Conservation (phyloP, 2,888 invertebrate genomes). For the Sicus ferrugineus region DNA sequence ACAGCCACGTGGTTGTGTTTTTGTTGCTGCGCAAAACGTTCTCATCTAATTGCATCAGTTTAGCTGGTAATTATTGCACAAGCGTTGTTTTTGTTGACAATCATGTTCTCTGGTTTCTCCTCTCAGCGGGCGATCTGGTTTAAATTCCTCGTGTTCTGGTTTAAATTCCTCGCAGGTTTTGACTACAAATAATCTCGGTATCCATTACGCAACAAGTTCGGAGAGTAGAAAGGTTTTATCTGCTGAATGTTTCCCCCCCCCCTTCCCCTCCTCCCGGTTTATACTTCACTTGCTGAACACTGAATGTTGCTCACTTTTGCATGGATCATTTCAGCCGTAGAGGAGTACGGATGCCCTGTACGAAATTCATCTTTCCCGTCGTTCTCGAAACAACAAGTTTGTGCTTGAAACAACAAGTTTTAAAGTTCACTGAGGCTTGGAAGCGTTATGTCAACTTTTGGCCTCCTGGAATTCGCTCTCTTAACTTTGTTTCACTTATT, state of each 20-base stretch:
- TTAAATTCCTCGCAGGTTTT: too few relatives aligned
- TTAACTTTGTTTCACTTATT: too few relatives aligned
- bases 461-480: too few relatives aligned
- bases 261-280: not conserved
- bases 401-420: not conserved
- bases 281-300: not conserved
- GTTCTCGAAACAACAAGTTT: not conserved
- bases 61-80: not conserved
- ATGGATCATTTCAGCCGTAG: not conserved
- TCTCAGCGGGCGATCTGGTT: too few relatives aligned
- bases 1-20: too few relatives aligned
- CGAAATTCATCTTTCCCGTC: not conserved
- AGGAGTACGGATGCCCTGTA: not conserved
- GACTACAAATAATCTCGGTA: too few relatives aligned
- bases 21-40: not conserved
- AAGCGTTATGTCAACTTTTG: too few relatives aligned
- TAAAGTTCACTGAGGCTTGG: not conserved
- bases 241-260: not conserved
- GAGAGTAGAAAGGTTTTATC: too few relatives aligned
- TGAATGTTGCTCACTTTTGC: not conserved
- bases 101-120: not conserved
- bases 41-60: not conserved
- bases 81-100: not conserved
- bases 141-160: too few relatives aligned
- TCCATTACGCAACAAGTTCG: too few relatives aligned